phyloP scores from a whole-genome alignment of 2,113 vertebrate genomes.

The Tragelaphus scriptus region DNA sequence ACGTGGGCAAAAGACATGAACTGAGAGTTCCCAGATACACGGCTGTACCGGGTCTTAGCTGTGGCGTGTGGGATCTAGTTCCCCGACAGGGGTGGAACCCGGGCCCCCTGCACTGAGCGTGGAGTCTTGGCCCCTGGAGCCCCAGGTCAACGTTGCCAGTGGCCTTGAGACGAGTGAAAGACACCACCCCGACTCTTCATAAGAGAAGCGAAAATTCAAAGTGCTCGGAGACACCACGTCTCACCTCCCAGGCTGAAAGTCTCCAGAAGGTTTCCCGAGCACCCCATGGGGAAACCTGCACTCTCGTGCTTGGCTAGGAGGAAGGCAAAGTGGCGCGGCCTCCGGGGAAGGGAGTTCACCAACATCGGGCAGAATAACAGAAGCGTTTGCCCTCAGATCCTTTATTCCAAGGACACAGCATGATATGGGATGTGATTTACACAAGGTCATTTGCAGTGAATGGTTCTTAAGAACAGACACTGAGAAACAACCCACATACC shows the following conservation, averaged over 20 bases:
- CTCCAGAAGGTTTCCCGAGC: not conserved
- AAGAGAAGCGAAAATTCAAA: not conserved
- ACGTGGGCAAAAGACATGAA: not conserved
- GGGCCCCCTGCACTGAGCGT: not conserved
- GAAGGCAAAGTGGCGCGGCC: fast-evolving
- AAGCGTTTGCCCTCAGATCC: not conserved
- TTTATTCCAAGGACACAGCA: not conserved
- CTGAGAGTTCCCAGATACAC: not conserved
- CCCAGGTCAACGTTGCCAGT: fast-evolving
- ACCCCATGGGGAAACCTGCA: not conserved
- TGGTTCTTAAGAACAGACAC: not conserved
- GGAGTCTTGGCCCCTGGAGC: not conserved
- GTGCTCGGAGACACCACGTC: not conserved
- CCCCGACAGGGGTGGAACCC: fast-evolving
- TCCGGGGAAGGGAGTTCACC: not conserved
- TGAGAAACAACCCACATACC: not conserved
- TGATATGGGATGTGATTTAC: fast-evolving
- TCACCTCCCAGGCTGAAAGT: not conserved
- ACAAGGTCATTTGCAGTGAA: fast-evolving
- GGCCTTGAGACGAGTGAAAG: not conserved
- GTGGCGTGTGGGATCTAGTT: not conserved
- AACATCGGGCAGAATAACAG: fast-evolving
- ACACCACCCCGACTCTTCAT: fast-evolving
- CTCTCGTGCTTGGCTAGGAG: fast-evolving
- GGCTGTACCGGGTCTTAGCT: not conserved